Conservation (phyloP, 2,113 vertebrate genomes). For the Trochalopteron elliotii region DNA sequence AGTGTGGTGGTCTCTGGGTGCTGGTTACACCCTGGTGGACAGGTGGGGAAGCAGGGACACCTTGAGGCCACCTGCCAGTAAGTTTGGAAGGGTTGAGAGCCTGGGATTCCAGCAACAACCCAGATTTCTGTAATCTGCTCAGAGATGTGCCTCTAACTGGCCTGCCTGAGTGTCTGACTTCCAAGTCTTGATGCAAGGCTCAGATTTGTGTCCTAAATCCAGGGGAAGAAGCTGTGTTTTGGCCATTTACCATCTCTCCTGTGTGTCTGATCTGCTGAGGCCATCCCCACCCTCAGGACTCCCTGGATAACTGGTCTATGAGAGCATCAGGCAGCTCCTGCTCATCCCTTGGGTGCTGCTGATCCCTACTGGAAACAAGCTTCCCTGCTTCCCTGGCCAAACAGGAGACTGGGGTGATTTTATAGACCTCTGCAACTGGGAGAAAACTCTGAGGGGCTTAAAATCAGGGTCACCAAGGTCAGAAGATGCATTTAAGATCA, state of each 20-base stretch:
- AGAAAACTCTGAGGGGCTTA: not conserved
- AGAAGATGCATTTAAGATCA: not conserved
- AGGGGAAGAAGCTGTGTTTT: not conserved
- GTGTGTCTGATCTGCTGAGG: not conserved
- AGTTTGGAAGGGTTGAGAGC: not conserved
- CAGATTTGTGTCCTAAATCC: not conserved
- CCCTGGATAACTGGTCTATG: not conserved
- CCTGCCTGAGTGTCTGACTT: not conserved
- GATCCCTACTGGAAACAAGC: not conserved
- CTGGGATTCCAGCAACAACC: not conserved
- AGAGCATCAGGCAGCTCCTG: not conserved
- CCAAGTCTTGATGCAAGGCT: not conserved
- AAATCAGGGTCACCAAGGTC: not conserved
- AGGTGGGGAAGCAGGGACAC: not conserved
- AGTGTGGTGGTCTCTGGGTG: not conserved
- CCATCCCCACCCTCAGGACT: not conserved
- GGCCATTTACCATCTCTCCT: not conserved
- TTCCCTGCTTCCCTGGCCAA: not conserved
- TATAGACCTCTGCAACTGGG: not conserved
- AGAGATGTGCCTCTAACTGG: not conserved
- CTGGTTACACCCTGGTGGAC: not conserved
- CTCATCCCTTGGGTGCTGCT: not conserved
- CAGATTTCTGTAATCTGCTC: not conserved
- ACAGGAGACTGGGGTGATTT: rapidly evolving
- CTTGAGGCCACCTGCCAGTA: not conserved